Evolutionary conservation across 2,797 vertebrate genomes (phyloP), one percentile per base, ranked within the genome.

Genomic region (Phrynocephalus vlangalii): DNA sequence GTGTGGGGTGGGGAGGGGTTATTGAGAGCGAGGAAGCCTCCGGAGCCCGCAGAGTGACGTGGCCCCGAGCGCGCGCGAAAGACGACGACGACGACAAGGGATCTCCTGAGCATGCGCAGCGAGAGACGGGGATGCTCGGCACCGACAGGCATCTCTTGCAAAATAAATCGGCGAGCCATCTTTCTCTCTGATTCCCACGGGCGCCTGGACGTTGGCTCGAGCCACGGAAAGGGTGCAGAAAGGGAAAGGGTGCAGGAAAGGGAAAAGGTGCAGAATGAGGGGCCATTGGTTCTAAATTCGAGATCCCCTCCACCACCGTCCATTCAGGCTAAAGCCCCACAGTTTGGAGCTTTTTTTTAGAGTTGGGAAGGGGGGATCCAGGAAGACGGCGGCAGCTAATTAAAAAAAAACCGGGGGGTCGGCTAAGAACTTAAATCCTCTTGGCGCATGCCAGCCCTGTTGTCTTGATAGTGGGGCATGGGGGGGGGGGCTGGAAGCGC

Each of bases 21-120:
- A 86, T 86, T 86, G 60, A 85, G 73, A 85, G 48, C 20, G 26
- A 48, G 28, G 77, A 63, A 81, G 85, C 68, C 38, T 83, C 80
- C 18, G 18, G 70, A 81, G 76, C 60, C 88, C 26, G 82, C 77
- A 90, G 87, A 68, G 33, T 77, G 82, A 84, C 77, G 63, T 87
- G 85, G 63, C 77, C 48, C 1, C 8, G 44, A 73, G 76, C 84
- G 4, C 68, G 67, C 77, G 5, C 2, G 71, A 22, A 28, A 28
- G 38, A 18, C 38, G 56, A 24, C 20, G 48, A 3, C 38, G 9
- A 60, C 68, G 18, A 80, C 28, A n/a, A 15, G 20, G 56, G 85
- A 24, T 26, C 33, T 70, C 77, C 70, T 30, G 81, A 71, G 26
- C 30, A 66, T 24, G 60, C 60, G 76, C 76, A 56, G 7, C 15